Conservation (phyloP, 2,888 invertebrate genomes). For the Eupithecia subfuscata region DNA sequence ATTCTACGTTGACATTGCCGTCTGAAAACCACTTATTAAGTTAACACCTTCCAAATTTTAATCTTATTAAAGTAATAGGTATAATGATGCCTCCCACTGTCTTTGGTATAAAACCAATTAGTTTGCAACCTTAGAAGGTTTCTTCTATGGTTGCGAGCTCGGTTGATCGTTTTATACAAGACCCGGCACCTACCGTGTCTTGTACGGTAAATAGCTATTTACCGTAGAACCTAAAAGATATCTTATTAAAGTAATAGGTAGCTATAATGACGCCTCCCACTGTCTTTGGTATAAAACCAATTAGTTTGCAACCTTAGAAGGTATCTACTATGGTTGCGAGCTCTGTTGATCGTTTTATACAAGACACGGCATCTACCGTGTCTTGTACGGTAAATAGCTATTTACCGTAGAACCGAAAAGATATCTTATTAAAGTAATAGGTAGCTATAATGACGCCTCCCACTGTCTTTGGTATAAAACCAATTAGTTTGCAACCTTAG, state of each 20-base stretch:
- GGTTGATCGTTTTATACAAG: background rate
- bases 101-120: conserved; percentile 12
- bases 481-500: background rate
- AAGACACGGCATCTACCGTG: too few relatives aligned
- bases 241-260: too few relatives aligned
- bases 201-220: too few relatives aligned
- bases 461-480: too few relatives aligned
- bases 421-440: too few relatives aligned
- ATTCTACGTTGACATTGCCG: conserved; percentile 19
- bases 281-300: too few relatives aligned
- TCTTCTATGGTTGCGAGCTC: background rate
- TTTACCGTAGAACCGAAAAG: too few relatives aligned
- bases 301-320: background rate
- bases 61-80: conserved; percentile 33
- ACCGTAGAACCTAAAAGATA: too few relatives aligned
- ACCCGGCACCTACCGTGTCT: too few relatives aligned
- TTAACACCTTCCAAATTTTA: conserved; percentile 32
- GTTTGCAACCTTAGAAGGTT: background rate
- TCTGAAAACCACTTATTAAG: conserved; percentile 32
- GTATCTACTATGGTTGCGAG: background rate
- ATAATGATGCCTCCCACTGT: conserved; percentile 27
- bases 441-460: too few relatives aligned
- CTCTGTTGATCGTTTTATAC: background rate
- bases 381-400: too few relatives aligned
- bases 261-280: too few relatives aligned